Evolutionary conservation across 2,888 invertebrate genomes (phyloP).

Genomic region (Prosapia bicincta): DNA sequence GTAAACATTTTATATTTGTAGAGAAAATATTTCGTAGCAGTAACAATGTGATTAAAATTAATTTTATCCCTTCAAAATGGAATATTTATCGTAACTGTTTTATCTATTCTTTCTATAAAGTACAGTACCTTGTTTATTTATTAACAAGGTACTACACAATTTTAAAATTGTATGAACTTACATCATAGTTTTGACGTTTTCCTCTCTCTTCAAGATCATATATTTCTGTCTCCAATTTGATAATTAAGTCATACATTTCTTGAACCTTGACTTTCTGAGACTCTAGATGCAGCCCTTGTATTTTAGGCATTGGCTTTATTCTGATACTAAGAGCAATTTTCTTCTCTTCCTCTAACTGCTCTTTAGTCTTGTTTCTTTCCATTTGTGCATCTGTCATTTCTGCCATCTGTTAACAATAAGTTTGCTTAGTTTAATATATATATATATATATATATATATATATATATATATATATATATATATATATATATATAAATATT

Average conservation of each 20-base stretch:
- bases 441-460: no score
- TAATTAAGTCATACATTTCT: slow-evolving; percentile 92
- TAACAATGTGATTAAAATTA: no score
- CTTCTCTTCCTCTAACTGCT: slow-evolving; percentile 99
- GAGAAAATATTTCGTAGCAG: no score
- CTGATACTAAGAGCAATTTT: slow-evolving; percentile 94
- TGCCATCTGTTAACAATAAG: slow-evolving; percentile 52
- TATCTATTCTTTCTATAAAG: no score
- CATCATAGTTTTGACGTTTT: slow-evolving; percentile 98
- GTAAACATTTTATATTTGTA: no score
- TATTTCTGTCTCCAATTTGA: slow-evolving; percentile 95
- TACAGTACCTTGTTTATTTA: no score
- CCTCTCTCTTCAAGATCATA: slow-evolving; percentile 98
- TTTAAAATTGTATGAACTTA: slow-evolving; percentile 52
- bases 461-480: no score
- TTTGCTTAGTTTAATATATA: not conserved
- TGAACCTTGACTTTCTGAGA: slow-evolving; percentile 82
- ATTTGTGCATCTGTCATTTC: slow-evolving; percentile 88
- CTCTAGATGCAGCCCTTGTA: slow-evolving; percentile 74
- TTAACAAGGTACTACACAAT: no score
- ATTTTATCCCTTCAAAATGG: no score
- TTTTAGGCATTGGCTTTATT: slow-evolving; percentile 77
- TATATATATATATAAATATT: no score
- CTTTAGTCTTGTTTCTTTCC: slow-evolving; percentile 99
- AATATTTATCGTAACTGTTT: no score